Evolutionary conservation across 2,113 vertebrate species (phyloP).

Genomic region (Zosterops hypoxanthus): DNA sequence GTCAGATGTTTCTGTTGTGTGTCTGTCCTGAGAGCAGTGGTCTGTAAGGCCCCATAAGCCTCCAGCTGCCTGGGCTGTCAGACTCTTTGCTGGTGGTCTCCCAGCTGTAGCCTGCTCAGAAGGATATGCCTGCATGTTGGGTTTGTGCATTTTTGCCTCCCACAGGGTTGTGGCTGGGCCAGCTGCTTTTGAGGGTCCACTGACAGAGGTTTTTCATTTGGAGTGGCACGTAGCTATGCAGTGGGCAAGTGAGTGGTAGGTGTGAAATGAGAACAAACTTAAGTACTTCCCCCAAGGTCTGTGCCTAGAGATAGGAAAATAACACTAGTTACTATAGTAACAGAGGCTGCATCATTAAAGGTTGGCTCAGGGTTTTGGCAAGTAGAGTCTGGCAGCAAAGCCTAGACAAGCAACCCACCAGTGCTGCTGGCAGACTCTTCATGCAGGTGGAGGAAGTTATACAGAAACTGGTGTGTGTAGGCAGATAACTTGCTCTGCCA

Average conservation of each 20-base stretch:
- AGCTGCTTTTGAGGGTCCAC: constrained; percentile 2
- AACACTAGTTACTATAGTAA: neutral
- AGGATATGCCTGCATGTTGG: neutral
- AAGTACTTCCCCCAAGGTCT: neutral
- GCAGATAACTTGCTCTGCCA: neutral
- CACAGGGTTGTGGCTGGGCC: neutral
- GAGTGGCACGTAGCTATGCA: neutral
- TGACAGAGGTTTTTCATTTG: constrained; percentile 12
- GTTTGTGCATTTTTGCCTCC: constrained; percentile 20
- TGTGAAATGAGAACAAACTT: neutral
- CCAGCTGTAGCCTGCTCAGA: neutral
- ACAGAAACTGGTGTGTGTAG: neutral
- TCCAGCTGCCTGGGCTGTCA: neutral
- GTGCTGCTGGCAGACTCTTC: neutral
- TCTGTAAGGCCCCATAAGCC: fast-evolving
- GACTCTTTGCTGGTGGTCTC: neutral
- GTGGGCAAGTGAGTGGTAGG: constrained; percentile 15
- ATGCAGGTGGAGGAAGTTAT: constrained; percentile 40
- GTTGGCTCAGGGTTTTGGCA: constrained; percentile 15
- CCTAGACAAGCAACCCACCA: neutral
- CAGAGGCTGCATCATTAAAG: neutral
- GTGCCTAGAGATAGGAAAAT: constrained; percentile 1
- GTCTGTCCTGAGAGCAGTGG: neutral
- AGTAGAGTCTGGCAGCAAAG: neutral
- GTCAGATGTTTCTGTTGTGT: neutral